Conservation (phyloP, 1,140 invertebrate species). For the Saxidomus purpurata region DNA sequence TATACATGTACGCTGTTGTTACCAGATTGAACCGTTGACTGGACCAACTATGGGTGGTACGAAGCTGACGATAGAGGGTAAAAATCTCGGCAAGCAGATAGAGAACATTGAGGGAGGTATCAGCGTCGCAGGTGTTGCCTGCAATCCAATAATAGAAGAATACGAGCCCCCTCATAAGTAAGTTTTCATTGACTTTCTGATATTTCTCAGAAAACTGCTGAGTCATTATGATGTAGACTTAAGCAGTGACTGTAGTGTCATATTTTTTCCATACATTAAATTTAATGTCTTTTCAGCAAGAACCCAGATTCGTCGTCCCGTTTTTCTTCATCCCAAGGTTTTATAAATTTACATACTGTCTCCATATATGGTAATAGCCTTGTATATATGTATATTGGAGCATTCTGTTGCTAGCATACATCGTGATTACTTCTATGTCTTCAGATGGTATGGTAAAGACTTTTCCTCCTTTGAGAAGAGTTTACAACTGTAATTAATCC, state of each 20-base stretch:
- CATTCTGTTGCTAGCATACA: too few relatives aligned
- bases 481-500: not conserved
- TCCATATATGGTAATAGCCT: too few relatives aligned
- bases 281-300: too few relatives aligned
- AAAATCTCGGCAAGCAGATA: conserved; percentile 96
- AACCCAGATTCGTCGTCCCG: too few relatives aligned
- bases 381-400: too few relatives aligned
- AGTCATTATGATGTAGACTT: not conserved
- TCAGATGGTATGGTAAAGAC: too few relatives aligned
- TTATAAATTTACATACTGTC: too few relatives aligned
- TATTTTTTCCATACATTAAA: too few relatives aligned
- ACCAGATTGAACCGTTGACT: conserved; percentile 95
- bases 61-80: conserved; percentile 97
- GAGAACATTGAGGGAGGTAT: conserved; percentile 97
- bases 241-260: too few relatives aligned
- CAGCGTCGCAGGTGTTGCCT: conserved; percentile 95
- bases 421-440: too few relatives aligned
- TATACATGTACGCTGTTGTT: too few relatives aligned
- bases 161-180: conserved; percentile 73
- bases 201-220: not conserved
- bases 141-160: conserved; percentile 89
- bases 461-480: not conserved
- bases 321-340: too few relatives aligned
- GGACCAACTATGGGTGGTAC: conserved; percentile 99
- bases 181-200: conserved; percentile 42